Evolutionary conservation across 2,113 vertebrate species (phyloP).

Genomic region (Nestor notabilis): DNA sequence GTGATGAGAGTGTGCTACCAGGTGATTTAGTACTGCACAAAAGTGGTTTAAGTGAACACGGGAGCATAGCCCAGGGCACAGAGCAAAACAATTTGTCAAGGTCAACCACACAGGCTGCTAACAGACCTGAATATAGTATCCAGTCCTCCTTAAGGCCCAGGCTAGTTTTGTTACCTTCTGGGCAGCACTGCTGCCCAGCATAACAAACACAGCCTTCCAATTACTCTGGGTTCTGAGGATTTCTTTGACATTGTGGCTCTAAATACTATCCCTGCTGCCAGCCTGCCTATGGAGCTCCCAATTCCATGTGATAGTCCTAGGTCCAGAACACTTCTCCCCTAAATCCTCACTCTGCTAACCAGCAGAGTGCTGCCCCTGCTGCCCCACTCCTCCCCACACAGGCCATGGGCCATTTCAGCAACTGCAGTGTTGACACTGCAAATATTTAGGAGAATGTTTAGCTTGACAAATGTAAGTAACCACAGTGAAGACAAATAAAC

Average conservation of each 20-base stretch:
- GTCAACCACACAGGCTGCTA: neutral
- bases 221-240: neutral
- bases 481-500: constrained; percentile 6
- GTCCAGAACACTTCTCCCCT: neutral
- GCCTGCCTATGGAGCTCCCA: neutral
- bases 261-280: neutral
- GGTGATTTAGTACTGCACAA: neutral
- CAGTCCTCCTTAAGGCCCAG: neutral
- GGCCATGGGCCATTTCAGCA: neutral
- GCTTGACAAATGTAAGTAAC: neutral
- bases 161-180: neutral
- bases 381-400: neutral
- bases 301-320: neutral
- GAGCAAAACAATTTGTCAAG: constrained; percentile 4
- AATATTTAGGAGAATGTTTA: constrained; percentile 40
- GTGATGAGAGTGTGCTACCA: neutral
- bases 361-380: neutral
- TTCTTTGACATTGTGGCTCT: neutral
- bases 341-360: neutral
- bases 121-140: neutral
- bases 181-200: neutral
- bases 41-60: neutral
- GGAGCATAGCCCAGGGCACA: neutral
- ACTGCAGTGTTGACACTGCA: neutral
- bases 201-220: neutral